Conservation (phyloP, 1,140 invertebrate genomes). For the Musca domestica region DNA sequence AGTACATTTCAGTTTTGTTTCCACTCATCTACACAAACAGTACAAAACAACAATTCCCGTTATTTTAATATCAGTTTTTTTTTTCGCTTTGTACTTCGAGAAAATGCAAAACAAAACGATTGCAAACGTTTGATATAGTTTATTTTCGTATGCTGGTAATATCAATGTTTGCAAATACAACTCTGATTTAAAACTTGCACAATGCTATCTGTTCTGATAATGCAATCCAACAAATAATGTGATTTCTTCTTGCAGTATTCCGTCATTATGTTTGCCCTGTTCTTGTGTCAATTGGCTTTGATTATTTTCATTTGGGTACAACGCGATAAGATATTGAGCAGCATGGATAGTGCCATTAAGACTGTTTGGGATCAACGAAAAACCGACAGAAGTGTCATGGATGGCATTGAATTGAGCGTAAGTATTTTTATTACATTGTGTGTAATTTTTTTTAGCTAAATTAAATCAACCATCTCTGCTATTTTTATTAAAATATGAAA, state of each 20-base stretch:
- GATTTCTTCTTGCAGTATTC: slow-evolving; percentile 60
- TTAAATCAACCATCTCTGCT: too few relatives aligned
- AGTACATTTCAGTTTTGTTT: too few relatives aligned
- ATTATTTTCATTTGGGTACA: slow-evolving; percentile 61
- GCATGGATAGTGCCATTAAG: slow-evolving; percentile 53
- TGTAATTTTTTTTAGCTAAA: background rate
- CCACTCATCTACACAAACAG: too few relatives aligned
- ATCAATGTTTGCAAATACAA: too few relatives aligned
- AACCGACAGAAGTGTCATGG: slow-evolving; percentile 30
- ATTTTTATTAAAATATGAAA: too few relatives aligned
- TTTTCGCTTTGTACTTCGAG: too few relatives aligned
- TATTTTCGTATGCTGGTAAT: too few relatives aligned
- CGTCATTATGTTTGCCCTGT: slow-evolving; percentile 61
- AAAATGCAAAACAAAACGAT: too few relatives aligned
- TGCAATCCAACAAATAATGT: background rate
- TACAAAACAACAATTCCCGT: too few relatives aligned
- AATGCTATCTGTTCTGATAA: background rate
- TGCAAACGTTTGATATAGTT: too few relatives aligned
- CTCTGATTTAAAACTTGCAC: too few relatives aligned
- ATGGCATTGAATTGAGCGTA: slow-evolving; percentile 42
- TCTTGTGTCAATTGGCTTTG: slow-evolving; percentile 63
- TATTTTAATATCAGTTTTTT: too few relatives aligned
- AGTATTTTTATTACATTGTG: slow-evolving; percentile 22
- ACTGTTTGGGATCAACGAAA: slow-evolving; percentile 43
- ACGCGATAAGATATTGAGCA: slow-evolving; percentile 53